phyloP scores from a whole-genome alignment of 1,140 invertebrate species.

The Papilio xuthus region DNA sequence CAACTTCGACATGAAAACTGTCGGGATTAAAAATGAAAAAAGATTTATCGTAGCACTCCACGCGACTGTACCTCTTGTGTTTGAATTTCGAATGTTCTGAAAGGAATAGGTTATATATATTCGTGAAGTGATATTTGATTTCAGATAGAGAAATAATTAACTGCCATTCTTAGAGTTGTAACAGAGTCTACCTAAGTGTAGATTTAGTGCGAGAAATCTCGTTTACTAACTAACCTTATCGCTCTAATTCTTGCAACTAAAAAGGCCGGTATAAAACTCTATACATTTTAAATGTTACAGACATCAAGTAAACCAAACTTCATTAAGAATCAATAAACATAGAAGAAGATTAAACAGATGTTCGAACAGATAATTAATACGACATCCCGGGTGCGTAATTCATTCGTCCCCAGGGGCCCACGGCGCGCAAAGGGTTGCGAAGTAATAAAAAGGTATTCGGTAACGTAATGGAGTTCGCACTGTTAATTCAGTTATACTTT shows the following conservation, averaged over 20 bases:
- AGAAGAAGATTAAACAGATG: conserved; percentile 3
- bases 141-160: not conserved
- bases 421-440: conserved; percentile 18
- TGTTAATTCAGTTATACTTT: conserved; percentile 33
- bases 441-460: conserved; percentile 35
- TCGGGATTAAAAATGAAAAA: conserved; percentile 63
- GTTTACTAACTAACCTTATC: too few relatives aligned
- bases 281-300: too few relatives aligned
- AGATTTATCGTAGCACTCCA: conserved; percentile 57
- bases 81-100: not conserved
- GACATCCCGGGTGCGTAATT: conserved; percentile 17
- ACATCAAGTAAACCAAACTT: too few relatives aligned
- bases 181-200: too few relatives aligned
- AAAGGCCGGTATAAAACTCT: too few relatives aligned
- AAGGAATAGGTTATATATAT: not conserved
- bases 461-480: conserved; percentile 33
- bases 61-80: conserved; percentile 23
- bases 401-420: not conserved
- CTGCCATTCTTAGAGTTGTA: too few relatives aligned
- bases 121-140: not conserved
- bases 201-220: too few relatives aligned
- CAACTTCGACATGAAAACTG: conserved; percentile 38
- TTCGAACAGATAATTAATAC: conserved; percentile 32
- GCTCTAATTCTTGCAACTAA: too few relatives aligned
- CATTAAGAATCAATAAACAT: not conserved